A percentile compares a stretch with the other conserved stretches of the same genome.
phyloP scores from a whole-genome alignment of 2,888 invertebrate species.

The Tenthredo distinguenda region DNA sequence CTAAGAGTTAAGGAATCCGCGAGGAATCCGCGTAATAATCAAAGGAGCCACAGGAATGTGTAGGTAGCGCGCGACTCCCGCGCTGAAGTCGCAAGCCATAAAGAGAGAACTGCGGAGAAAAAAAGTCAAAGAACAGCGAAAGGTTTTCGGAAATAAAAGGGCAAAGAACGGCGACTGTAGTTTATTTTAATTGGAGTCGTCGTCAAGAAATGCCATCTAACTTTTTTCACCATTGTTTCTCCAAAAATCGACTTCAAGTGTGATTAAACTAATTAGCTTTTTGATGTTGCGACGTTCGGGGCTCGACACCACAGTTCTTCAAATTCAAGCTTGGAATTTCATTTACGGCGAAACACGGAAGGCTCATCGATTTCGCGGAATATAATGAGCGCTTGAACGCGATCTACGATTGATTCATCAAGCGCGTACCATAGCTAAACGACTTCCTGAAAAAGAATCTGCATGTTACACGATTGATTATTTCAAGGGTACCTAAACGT shows the following conservation, averaged over 20 bases:
- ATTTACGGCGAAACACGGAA: neutral
- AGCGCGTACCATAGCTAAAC: neutral
- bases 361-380: neutral
- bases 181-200: conserved; percentile 33
- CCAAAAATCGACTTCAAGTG: conserved; percentile 10
- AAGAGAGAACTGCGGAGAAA: neutral
- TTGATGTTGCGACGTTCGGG: neutral
- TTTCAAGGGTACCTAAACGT: neutral
- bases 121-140: neutral
- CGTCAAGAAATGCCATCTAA: conserved; percentile 11
- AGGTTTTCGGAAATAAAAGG: conserved; percentile 10
- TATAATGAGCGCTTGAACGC: neutral
- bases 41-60: conserved; percentile 52
- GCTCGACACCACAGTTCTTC: neutral
- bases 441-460: neutral
- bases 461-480: conserved; percentile 8
- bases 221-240: conserved; percentile 1
- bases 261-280: conserved; percentile 12
- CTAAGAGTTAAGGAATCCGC: conserved; percentile 41
- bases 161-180: neutral
- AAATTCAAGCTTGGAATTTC: neutral
- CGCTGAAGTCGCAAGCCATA: neutral
- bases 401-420: conserved; percentile 18
- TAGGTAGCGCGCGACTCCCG: conserved; percentile 37
- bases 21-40: conserved; percentile 49